Conservation (phyloP, 2,797 vertebrate species). For the Epinephelus malabaricus region DNA sequence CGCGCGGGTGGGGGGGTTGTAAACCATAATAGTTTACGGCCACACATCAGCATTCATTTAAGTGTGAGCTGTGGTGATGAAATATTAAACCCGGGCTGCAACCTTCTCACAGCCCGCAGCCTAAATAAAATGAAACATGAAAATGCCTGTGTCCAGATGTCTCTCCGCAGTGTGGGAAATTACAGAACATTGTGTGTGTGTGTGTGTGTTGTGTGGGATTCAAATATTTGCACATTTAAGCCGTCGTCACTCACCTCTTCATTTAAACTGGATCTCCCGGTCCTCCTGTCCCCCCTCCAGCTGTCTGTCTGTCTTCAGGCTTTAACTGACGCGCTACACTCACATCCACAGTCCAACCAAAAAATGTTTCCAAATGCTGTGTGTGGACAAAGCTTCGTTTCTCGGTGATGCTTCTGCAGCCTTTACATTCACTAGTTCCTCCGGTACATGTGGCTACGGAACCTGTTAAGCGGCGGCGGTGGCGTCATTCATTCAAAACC, state of each 20-base stretch:
- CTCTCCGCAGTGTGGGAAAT: slow-evolving; percentile 64
- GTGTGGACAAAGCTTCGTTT: slow-evolving; percentile 37
- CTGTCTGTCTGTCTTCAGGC: slow-evolving; percentile 40
- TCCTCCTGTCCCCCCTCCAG: slow-evolving; percentile 51
- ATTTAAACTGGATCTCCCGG: slow-evolving; percentile 56
- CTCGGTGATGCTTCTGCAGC: slow-evolving; percentile 19
- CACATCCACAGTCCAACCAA: slow-evolving; percentile 75
- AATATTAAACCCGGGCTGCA: slow-evolving; percentile 35
- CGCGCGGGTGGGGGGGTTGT: not conserved
- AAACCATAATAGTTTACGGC: not conserved
- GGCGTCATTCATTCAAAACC: slow-evolving; percentile 75
- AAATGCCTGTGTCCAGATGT: slow-evolving; percentile 46
- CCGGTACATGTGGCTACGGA: slow-evolving; percentile 24
- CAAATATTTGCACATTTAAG: slow-evolving; percentile 15
- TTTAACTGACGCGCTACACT: slow-evolving; percentile 67
- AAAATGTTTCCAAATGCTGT: slow-evolving; percentile 45
- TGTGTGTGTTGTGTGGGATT: not conserved
- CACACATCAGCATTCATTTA: slow-evolving; percentile 33
- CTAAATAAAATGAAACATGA: slow-evolving; percentile 39
- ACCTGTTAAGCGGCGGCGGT: slow-evolving; percentile 43
- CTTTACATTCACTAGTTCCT: slow-evolving; percentile 44
- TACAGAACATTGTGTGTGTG: not conserved
- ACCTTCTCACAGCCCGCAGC: slow-evolving; percentile 57
- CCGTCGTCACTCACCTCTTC: slow-evolving; percentile 79
- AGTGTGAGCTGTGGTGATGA: slow-evolving; percentile 35